Conservation (phyloP, 2,797 vertebrate genomes). For the Anableps anableps region DNA sequence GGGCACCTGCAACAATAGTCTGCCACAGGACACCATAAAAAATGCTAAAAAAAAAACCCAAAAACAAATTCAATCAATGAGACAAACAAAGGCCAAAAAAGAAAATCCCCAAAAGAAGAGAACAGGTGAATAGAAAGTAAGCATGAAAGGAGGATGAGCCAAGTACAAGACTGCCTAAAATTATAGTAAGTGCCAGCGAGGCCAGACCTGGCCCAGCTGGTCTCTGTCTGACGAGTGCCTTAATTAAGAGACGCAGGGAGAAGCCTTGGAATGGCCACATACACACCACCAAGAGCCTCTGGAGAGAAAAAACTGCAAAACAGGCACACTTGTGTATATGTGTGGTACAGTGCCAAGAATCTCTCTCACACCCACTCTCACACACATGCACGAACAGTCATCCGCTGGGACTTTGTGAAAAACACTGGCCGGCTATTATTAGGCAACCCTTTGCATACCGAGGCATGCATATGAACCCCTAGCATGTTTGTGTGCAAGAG, state of each 20-base stretch:
- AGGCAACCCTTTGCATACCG: conserved; percentile 78
- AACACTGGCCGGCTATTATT: conserved; percentile 79
- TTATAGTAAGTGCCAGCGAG: conserved; percentile 64
- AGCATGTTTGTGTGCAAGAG: conserved; percentile 51
- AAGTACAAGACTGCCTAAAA: conserved; percentile 53
- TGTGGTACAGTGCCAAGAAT: conserved; percentile 66
- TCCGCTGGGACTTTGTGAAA: conserved; percentile 77
- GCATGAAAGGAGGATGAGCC: conserved; percentile 9
- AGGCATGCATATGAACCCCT: conserved; percentile 51
- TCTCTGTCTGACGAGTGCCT: conserved; percentile 76
- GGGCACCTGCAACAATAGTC: not conserved
- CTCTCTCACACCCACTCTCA: conserved; percentile 29
- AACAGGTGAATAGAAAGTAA: conserved; percentile 15
- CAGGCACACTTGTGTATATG: conserved; percentile 63
- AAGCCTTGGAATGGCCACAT: conserved; percentile 70
- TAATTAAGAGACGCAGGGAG: conserved; percentile 79
- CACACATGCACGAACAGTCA: conserved; percentile 16
- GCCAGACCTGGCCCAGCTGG: conserved; percentile 78
- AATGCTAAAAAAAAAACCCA: not conserved
- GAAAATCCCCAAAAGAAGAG: not conserved
- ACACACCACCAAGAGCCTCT: conserved; percentile 68
- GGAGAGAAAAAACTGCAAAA: conserved; percentile 72
- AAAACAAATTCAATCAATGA: not conserved
- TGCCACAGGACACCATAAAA: not conserved
- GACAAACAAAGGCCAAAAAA: not conserved